Evolutionary conservation across 1,140 invertebrate genomes (phyloP).

Genomic region (Penaeus japonicus): DNA sequence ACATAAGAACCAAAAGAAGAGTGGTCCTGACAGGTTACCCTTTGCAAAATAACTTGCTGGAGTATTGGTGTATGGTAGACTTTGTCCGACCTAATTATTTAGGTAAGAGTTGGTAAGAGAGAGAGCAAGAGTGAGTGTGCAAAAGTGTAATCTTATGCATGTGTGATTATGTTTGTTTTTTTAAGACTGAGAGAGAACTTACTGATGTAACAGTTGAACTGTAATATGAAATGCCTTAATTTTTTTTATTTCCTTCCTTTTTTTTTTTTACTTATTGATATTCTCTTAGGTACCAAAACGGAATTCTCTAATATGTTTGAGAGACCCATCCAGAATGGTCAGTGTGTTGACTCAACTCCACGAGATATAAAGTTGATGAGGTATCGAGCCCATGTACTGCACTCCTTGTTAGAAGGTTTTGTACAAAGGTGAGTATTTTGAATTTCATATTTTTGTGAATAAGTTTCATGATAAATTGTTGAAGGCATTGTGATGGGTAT

Average conservation of each 20-base stretch:
- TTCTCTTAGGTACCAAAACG: constrained; percentile 74
- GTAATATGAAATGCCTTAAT: no score
- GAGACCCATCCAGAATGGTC: constrained; percentile 91
- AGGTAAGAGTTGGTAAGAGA: constrained; percentile 66
- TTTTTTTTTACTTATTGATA: no score
- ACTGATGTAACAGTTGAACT: no score
- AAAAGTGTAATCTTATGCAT: no score
- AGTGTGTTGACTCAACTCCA: constrained; percentile 91
- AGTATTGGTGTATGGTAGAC: constrained; percentile 98
- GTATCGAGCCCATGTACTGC: constrained; percentile 87
- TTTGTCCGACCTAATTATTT: constrained; percentile 90
- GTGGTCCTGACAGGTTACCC: constrained; percentile 95
- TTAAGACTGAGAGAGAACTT: no score
- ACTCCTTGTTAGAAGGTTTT: constrained; percentile 88
- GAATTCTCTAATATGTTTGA: constrained; percentile 98
- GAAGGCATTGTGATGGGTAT: no score
- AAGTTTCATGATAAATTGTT: no score
- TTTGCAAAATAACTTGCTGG: constrained; percentile 93
- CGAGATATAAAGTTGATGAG: constrained; percentile 89
- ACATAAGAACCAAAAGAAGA: constrained; percentile 87
- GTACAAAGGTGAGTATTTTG: constrained; percentile 79
- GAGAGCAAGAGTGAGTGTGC: no score
- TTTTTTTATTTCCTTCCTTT: no score
- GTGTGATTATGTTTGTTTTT: no score
- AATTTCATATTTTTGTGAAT: no score